These are phyloP conservation scores for Salarias fasciatus DNA, from an alignment of 2,797 vertebrate genomes.

Conservation along the genomic window DNA sequence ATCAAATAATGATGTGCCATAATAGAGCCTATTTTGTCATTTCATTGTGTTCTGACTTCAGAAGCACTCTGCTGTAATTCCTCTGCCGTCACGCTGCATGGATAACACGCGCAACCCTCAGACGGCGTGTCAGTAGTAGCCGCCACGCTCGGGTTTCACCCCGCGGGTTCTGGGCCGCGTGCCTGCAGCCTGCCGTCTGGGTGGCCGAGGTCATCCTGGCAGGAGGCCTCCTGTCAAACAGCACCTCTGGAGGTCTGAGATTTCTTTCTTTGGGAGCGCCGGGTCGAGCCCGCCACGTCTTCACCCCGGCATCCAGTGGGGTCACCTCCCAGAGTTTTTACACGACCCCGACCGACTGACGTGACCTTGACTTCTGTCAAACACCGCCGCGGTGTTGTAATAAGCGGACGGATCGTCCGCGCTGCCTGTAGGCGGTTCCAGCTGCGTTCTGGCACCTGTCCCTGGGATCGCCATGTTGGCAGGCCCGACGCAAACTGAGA, in stretches of 20 bases:
- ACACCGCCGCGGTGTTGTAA: conserved; percentile 48
- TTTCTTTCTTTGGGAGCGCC: conserved; percentile 32
- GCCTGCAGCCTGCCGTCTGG: conserved; percentile 45
- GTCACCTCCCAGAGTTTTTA: conserved; percentile 24
- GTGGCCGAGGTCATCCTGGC: conserved; percentile 66
- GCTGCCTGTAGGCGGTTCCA: conserved; percentile 53
- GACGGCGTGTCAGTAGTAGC: conserved; percentile 35
- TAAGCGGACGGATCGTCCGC: conserved; percentile 27
- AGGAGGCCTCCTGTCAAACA: conserved; percentile 56
- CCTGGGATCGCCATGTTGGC: conserved; percentile 51
- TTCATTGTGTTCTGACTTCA: not conserved
- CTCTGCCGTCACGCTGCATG: conserved; percentile 31
- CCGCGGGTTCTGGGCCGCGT: conserved; percentile 27
- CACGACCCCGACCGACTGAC: conserved; percentile 25
- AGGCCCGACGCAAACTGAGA: conserved; percentile 35
- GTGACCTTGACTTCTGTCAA: conserved; percentile 43
- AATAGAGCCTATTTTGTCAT: not conserved
- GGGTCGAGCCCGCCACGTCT: conserved; percentile 10
- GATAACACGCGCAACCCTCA: conserved; percentile 38
- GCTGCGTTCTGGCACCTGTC: conserved; percentile 35
- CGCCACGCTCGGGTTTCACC: conserved; percentile 45
- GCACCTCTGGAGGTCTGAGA: conserved; percentile 66
- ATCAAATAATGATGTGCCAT: not conserved
- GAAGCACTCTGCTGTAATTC: conserved; percentile 5
- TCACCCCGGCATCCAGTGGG: conserved; percentile 14